phyloP scores from a whole-genome alignment of 1,140 invertebrate genomes.

The Saccostrea cuccullata region DNA sequence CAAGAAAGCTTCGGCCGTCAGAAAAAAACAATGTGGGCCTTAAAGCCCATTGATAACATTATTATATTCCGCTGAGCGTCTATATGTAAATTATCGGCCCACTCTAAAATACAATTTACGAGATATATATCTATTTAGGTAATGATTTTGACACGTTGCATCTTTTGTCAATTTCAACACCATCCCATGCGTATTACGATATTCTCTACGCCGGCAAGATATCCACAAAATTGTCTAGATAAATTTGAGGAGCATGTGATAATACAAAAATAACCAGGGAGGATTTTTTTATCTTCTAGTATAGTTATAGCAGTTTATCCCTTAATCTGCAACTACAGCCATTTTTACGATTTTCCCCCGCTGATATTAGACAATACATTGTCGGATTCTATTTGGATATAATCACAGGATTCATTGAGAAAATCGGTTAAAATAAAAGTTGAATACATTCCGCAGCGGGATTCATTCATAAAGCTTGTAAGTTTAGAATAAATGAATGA shows the following conservation, averaged over 20 bases:
- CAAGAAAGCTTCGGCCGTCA: not conserved
- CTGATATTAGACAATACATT: not conserved
- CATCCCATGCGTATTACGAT: not conserved
- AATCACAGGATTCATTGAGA: not conserved
- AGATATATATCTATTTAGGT: not conserved
- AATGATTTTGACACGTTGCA: conserved; percentile 4
- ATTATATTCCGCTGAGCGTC: not conserved
- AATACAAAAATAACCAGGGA: not conserved
- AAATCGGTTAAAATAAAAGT: conserved; percentile 6
- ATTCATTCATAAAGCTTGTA: not conserved
- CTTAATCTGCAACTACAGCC: not conserved
- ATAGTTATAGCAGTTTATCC: not conserved
- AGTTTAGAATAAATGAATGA: not conserved
- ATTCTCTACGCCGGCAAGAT: not conserved
- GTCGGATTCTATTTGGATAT: not conserved
- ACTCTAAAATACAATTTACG: not conserved
- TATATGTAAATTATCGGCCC: not conserved
- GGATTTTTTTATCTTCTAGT: not conserved
- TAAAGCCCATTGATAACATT: not conserved
- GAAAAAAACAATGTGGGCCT: not conserved
- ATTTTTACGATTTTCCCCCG: not conserved
- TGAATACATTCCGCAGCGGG: not conserved
- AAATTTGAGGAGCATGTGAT: conserved; percentile 3
- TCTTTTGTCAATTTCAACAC: not conserved
- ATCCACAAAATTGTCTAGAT: conserved; percentile 3